Evolutionary conservation across 2,888 invertebrate species (phyloP).

Genomic region (Microdon myrmicae): DNA sequence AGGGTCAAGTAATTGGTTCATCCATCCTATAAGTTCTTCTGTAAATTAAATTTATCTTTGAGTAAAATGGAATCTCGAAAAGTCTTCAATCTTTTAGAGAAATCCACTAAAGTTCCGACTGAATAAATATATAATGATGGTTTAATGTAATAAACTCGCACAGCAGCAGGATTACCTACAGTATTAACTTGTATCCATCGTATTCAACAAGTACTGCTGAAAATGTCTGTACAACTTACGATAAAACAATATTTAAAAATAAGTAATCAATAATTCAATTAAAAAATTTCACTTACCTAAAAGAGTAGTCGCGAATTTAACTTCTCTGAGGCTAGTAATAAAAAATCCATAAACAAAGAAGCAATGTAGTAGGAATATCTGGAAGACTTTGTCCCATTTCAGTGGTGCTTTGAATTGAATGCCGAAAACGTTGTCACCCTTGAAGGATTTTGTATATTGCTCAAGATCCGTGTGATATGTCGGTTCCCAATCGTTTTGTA

Average conservation of each 20-base stretch:
- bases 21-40: no score
- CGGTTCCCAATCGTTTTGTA: slow-evolving; percentile 38
- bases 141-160: neutral
- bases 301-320: slow-evolving; percentile 68
- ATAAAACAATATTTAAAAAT: neutral
- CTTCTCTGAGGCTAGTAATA: slow-evolving; percentile 58
- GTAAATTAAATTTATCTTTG: no score
- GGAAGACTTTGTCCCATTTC: slow-evolving; percentile 73
- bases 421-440: slow-evolving; percentile 61
- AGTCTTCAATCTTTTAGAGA: no score
- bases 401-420: slow-evolving; percentile 71
- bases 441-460: slow-evolving; percentile 58
- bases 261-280: slow-evolving; percentile 3
- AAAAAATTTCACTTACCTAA: slow-evolving; percentile 71
- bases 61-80: no score
- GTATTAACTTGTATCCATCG: no score
- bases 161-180: no score
- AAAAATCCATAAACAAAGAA: slow-evolving; percentile 65
- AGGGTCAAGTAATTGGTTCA: no score
- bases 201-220: no score
- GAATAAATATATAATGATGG: no score
- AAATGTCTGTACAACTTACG: neutral
- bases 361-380: slow-evolving; percentile 70
- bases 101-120: no score
- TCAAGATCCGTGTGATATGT: slow-evolving; percentile 60